A percentile compares a stretch with the other conserved stretches of the same genome.
phyloP scores from a whole-genome alignment of 2,797 vertebrate genomes.

The Enoplosus armatus region DNA sequence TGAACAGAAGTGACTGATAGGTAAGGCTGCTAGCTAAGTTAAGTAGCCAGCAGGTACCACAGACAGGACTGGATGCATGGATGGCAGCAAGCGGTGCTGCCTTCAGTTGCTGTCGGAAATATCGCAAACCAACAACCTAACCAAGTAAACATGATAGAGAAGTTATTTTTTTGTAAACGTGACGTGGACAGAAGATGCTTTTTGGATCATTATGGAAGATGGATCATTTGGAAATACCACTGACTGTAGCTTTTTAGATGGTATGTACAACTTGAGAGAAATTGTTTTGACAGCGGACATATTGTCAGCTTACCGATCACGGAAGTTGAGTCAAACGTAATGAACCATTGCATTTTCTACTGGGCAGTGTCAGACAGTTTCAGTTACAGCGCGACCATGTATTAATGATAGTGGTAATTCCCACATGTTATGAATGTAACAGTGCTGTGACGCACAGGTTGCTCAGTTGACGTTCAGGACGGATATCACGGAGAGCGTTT shows the following conservation, averaged over 20 bases:
- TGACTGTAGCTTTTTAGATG: background rate
- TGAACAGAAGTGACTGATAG: constrained; percentile 73
- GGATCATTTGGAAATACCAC: background rate
- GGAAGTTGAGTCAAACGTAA: background rate
- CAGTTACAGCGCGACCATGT: too few species aligned
- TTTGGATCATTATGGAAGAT: background rate
- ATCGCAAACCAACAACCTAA: background rate
- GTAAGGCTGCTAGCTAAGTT: constrained; percentile 81
- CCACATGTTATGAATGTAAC: constrained; percentile 33
- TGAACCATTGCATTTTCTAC: background rate
- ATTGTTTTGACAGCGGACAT: background rate
- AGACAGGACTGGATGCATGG: constrained; percentile 78
- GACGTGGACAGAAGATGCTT: accelerated
- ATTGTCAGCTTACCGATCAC: background rate
- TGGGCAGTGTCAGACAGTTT: background rate
- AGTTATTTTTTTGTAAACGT: background rate
- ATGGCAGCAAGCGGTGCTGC: constrained; percentile 69
- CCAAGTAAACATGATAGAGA: background rate
- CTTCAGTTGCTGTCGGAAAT: constrained; percentile 51
- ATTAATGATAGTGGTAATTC: accelerated
- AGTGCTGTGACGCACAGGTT: constrained; percentile 67
- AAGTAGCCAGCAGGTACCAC: constrained; percentile 82
- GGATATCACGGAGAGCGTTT: constrained; percentile 36
- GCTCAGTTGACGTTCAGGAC: constrained; percentile 52
- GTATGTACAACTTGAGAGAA: background rate